phyloP scores from a whole-genome alignment of 2,888 invertebrate genomes.

The Athetis lepigone region DNA sequence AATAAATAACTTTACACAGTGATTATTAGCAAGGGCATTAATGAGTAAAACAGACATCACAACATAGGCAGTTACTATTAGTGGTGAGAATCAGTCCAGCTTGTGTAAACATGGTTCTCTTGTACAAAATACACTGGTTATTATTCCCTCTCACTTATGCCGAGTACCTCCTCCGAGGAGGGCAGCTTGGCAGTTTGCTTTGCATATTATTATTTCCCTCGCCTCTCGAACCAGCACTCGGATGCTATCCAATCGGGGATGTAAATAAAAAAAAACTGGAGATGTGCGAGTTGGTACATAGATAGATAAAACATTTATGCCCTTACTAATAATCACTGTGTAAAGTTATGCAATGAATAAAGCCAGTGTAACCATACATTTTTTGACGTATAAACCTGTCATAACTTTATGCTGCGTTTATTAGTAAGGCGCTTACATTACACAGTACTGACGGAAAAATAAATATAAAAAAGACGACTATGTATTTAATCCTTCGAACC shows the following conservation, averaged over 20 bases:
- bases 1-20: no score
- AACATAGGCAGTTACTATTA: not conserved
- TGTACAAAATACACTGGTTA: not conserved
- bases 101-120: not conserved
- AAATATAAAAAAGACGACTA: no score
- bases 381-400: no score
- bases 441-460: no score
- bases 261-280: not conserved
- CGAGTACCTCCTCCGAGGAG: conserved; percentile 16
- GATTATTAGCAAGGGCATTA: not conserved
- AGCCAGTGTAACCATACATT: no score
- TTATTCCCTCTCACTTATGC: conserved; percentile 8
- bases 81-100: not conserved
- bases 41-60: not conserved
- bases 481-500: no score
- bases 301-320: no score
- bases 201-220: conserved; percentile 29
- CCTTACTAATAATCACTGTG: no score
- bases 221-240: conserved; percentile 1
- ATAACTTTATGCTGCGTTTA: no score
- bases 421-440: no score
- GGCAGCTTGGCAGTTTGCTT: conserved; percentile 7
- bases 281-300: not conserved
- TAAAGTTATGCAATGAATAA: no score
- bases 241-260: conserved; percentile 8